phyloP scores from a whole-genome alignment of 2,113 vertebrate species.

The Menura novaehollandiae region DNA sequence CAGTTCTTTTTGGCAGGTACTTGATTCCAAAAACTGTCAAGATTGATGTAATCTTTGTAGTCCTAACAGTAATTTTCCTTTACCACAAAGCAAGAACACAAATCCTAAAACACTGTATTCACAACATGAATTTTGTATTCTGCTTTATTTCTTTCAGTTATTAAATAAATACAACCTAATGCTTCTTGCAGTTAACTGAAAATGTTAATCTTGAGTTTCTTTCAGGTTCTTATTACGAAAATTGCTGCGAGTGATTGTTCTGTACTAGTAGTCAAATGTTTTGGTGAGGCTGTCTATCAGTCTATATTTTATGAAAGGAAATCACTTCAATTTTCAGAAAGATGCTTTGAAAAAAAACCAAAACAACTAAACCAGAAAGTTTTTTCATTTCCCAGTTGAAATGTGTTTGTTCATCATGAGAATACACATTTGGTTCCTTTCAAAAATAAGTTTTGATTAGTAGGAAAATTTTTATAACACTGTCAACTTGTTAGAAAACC shows the following conservation, averaged over 20 bases:
- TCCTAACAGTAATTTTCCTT: not conserved
- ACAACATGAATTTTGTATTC: not conserved
- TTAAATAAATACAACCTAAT: not conserved
- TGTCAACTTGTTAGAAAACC: not conserved
- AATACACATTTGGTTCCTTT: not conserved
- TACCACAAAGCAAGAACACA: not conserved
- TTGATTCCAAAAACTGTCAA: not conserved
- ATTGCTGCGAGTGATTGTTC: not conserved
- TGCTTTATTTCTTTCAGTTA: not conserved
- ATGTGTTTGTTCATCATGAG: not conserved
- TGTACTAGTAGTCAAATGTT: not conserved
- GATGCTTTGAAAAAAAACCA: not conserved
- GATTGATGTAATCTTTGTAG: not conserved
- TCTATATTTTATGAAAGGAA: not conserved
- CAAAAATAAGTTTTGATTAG: not conserved
- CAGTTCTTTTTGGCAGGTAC: not conserved
- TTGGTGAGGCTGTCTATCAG: not conserved
- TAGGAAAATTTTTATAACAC: not conserved
- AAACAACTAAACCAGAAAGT: not conserved
- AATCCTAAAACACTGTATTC: not conserved
- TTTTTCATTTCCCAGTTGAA: not conserved
- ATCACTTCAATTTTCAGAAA: not conserved
- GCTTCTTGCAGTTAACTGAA: not conserved
- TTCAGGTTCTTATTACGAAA: not conserved
- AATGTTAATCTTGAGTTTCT: not conserved